Percentiles rank a stretch among this genome's conserved stretches.
Evolutionary conservation across 2,797 vertebrate genomes (phyloP).

Genomic region (Sus cebifrons): DNA sequence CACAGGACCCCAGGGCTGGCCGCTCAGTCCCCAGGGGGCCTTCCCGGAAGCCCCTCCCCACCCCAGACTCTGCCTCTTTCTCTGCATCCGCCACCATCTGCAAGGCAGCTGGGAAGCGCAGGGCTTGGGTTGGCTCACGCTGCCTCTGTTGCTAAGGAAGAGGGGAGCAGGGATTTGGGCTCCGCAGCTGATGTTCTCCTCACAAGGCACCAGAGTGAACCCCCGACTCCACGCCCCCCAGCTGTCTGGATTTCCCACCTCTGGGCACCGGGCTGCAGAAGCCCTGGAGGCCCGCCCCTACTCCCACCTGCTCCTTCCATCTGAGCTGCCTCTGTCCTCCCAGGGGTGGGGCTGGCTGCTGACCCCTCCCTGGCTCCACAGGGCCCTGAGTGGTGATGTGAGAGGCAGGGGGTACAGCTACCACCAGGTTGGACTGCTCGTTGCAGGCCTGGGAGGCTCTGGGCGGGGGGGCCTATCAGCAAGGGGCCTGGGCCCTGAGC

Average conservation of each 20-base stretch:
- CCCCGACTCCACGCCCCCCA: accelerated
- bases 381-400: background rate
- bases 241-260: background rate
- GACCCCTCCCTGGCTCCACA: accelerated
- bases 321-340: accelerated
- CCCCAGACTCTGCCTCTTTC: background rate
- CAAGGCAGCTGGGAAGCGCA: background rate
- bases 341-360: accelerated
- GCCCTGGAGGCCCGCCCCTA: too few relatives aligned
- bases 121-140: accelerated
- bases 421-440: accelerated
- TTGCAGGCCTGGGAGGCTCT: too few relatives aligned
- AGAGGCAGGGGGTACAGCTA: accelerated
- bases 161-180: background rate
- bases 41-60: accelerated
- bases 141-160: background rate
- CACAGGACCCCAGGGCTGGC: accelerated
- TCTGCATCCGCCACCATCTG: background rate
- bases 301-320: accelerated
- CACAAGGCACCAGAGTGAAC: accelerated
- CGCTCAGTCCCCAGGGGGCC: background rate
- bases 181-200: accelerated
- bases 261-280: background rate
- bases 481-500: background rate
- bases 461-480: background rate